A percentile compares a stretch with the other conserved stretches of the same genome.
Evolutionary conservation across 2,797 vertebrate genomes (phyloP).

Genomic region (Oceanodroma leucorhoa): DNA sequence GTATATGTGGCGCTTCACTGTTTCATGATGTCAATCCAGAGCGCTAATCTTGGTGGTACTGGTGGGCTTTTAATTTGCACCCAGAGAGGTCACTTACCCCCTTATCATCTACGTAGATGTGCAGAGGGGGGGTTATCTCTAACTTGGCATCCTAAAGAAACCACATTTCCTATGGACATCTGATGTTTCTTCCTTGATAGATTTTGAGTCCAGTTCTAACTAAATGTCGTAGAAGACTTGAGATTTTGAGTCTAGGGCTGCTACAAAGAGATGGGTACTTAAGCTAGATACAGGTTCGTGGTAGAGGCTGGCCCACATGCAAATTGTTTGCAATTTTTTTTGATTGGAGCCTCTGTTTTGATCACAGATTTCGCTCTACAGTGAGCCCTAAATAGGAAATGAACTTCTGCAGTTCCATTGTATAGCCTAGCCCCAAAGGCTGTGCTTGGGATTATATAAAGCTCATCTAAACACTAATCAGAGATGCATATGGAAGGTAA

Average conservation of each 20-base stretch:
- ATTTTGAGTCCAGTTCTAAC: background rate
- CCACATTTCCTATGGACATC: background rate
- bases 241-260: background rate
- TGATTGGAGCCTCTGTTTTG: background rate
- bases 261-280: background rate
- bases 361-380: background rate
- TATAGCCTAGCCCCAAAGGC: background rate
- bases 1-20: background rate
- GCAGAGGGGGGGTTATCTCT: background rate
- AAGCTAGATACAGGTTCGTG: background rate
- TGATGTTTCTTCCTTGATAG: background rate
- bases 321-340: background rate
- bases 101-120: background rate
- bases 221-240: background rate
- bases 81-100: background rate
- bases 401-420: background rate
- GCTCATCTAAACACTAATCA: background rate
- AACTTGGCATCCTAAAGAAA: background rate
- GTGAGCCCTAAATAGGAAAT: background rate
- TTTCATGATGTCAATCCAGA: background rate
- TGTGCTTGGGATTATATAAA: background rate
- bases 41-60: background rate
- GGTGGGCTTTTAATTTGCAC: background rate
- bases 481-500: background rate
- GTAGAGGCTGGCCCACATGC: background rate